Evolutionary conservation across 2,888 invertebrate genomes (phyloP), one percentile per base, ranked within the genome.

Genomic region (Eupithecia centaureata): DNA sequence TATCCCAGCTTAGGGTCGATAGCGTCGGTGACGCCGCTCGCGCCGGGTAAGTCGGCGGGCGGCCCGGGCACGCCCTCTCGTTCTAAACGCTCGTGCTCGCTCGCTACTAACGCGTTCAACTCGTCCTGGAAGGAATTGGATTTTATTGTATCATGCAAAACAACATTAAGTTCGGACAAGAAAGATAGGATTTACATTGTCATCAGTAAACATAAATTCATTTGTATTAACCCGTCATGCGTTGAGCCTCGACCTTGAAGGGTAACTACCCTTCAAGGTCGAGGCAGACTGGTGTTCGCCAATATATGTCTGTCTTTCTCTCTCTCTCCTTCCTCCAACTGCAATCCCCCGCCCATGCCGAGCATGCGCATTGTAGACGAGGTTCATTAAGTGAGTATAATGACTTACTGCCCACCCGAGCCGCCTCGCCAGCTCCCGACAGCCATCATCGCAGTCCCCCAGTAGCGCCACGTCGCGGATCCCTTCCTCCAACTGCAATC

Each of bases 371-470:
- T 78, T 38, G 92, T 68, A 0, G 91, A 86, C 0, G 88, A 85
- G 38, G n/a, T n/a, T n/a, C n/a, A n/a, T 15, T 0, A n/a, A 35
- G n/a, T 1, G n/a, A 5, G 7, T 18, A 12, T 12, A 51, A n/a
- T n/a, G 2, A 63, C 95, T 92, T 81, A 96, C 96, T 74, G 95
- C 95, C 97, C 97, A 98, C 1, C 96, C 97, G 5, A 98, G 93
- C 77, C 95, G 94, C 47, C 96, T 95, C 2, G 96, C 97, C 8
- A 98, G 86, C 35, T 95, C 90, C 79, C 94, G 92, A 79, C 97
- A 96, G 0, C 97, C 97, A 59, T 95, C 95, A 84, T 98, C 97
- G 84, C 97, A 97, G 83, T 97, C 96, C 0, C 97, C 97, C 22
- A 97, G 92, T 86, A 95, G 95, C 1, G 96, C 96, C n/a, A 98